A percentile compares a stretch with the other conserved stretches of the same genome.
phyloP scores from a whole-genome alignment of 1,140 invertebrate genomes.

The Rhyacophila brunnea region DNA sequence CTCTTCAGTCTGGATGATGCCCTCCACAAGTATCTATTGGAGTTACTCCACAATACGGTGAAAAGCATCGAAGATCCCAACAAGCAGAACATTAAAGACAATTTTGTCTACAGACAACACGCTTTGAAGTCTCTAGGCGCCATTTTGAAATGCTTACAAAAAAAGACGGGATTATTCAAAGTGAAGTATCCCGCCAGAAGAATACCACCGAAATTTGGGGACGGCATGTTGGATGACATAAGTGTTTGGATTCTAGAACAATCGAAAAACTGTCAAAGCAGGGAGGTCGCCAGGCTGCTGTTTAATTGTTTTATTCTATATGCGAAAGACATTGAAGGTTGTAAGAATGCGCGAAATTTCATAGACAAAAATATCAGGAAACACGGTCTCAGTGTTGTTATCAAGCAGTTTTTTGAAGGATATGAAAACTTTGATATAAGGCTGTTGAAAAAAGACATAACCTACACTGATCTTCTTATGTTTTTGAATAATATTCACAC shows the following conservation, averaged over 20 bases:
- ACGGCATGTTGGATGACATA: constrained; percentile 17
- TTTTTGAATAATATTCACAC: background rate
- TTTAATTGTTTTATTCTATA: constrained; percentile 14
- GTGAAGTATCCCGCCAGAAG: constrained; percentile 1
- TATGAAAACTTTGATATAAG: background rate
- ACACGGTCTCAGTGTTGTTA: constrained; percentile 1
- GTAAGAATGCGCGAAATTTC: background rate
- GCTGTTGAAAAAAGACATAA: background rate
- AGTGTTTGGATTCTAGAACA: constrained; percentile 22
- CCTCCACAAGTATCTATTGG: constrained; percentile 26
- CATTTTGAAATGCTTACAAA: constrained; percentile 19
- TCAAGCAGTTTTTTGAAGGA: constrained; percentile 18
- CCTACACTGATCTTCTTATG: background rate
- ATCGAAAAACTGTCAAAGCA: constrained; percentile 7
- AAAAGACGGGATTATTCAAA: constrained; percentile 19
- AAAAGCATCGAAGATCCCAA: constrained; percentile 17
- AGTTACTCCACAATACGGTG: constrained; percentile 24
- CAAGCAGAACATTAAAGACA: background rate
- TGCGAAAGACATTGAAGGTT: constrained; percentile 11
- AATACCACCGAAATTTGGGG: constrained; percentile 19
- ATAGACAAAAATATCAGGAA: constrained; percentile 8
- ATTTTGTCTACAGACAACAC: constrained; percentile 5
- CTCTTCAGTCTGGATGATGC: constrained; percentile 20
- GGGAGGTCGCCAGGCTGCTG: constrained; percentile 6
- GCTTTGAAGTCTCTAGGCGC: constrained; percentile 18